Percentiles rank a stretch among this genome's conserved stretches.
These are phyloP conservation scores for Andricus curvator DNA, from an alignment of 2,888 invertebrate genomes.

Conservation along the genomic window DNA sequence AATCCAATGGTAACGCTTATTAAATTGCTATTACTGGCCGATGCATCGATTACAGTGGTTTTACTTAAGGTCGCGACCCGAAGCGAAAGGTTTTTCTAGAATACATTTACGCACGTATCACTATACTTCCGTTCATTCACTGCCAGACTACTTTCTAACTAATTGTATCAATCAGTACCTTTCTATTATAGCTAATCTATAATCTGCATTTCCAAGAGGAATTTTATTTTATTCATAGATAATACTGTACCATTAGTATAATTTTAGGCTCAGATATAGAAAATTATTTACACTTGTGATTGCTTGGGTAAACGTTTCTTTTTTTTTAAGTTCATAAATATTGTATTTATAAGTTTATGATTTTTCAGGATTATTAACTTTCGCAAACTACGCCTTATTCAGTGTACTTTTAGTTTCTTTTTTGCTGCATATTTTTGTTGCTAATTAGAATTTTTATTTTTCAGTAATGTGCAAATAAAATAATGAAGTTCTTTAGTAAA, in stretches of 20 bases:
- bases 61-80: slow-evolving; percentile 14
- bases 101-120: slow-evolving; percentile 32
- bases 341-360: background rate
- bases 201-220: background rate
- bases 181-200: slow-evolving; percentile 6
- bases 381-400: background rate
- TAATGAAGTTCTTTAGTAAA: background rate
- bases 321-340: background rate
- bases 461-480: background rate
- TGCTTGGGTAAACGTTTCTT: background rate
- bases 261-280: background rate
- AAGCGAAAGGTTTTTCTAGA: slow-evolving; percentile 2
- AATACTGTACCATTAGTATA: background rate
- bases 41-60: slow-evolving; percentile 35
- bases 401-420: background rate
- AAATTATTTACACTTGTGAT: slow-evolving; percentile 7
- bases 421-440: background rate
- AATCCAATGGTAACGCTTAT: slow-evolving; percentile 54
- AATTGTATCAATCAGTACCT: slow-evolving; percentile 31
- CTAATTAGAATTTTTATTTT: background rate
- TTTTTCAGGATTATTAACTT: slow-evolving; percentile 12
- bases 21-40: slow-evolving; percentile 56
- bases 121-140: slow-evolving; percentile 27
- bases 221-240: background rate
- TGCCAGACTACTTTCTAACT: slow-evolving; percentile 28